These are phyloP conservation scores for Pangasius mekongensis DNA, from an alignment of 2,797 vertebrate genomes.

Conservation along the genomic window DNA sequence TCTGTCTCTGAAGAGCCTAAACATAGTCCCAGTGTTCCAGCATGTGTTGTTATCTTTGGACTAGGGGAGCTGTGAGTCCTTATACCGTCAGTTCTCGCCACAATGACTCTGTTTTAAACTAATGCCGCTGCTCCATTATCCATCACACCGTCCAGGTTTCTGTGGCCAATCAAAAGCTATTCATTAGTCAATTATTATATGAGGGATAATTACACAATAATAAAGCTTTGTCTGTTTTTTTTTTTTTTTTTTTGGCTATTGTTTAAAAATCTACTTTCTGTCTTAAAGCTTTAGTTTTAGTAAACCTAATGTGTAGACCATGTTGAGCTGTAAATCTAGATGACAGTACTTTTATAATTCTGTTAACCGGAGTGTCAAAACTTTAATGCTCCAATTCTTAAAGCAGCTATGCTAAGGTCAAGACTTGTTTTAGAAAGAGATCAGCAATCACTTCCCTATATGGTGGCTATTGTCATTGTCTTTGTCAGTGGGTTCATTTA, in stretches of 20 bases:
- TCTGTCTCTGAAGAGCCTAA: slow-evolving; percentile 28
- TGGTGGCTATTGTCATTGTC: neutral
- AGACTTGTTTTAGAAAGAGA: neutral
- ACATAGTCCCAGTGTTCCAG: slow-evolving; percentile 36
- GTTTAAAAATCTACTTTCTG: too few relatives aligned
- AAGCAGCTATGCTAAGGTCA: neutral
- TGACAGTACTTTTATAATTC: too few relatives aligned
- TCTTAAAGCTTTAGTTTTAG: too few relatives aligned
- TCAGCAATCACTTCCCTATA: neutral
- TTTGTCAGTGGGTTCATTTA: neutral
- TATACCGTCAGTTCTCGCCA: slow-evolving; percentile 38
- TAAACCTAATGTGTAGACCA: too few relatives aligned
- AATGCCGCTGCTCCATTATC: neutral
- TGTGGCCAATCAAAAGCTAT: neutral
- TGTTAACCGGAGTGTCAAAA: neutral
- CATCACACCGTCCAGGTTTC: neutral
- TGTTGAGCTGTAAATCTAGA: neutral
- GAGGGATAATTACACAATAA: neutral
- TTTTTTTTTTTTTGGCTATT: too few relatives aligned
- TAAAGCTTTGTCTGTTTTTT: neutral
- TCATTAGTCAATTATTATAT: neutral
- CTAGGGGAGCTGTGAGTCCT: slow-evolving; percentile 30
- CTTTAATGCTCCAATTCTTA: neutral
- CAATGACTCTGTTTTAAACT: neutral
- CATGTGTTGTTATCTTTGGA: slow-evolving; percentile 44